Conservation (phyloP, 1,140 invertebrate species). For the Stratiolaelaps scimitus region DNA sequence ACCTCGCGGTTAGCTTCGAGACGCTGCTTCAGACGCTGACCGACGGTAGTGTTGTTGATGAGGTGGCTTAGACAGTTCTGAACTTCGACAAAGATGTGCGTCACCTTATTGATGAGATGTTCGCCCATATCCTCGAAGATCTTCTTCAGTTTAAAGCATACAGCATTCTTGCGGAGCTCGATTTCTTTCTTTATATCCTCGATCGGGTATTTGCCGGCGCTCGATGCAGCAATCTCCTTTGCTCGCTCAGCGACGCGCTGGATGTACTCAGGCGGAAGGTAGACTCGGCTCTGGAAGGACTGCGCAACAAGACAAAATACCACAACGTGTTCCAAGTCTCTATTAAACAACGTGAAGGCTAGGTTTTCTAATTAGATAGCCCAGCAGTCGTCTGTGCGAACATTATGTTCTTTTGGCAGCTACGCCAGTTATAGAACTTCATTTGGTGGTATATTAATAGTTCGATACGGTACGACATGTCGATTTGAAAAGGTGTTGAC, state of each 20-base stretch:
- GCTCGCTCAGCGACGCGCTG: constrained; percentile 3
- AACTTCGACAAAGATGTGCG: constrained; percentile 15
- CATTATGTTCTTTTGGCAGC: too few species aligned
- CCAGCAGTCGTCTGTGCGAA: too few species aligned
- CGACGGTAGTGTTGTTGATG: constrained; percentile 26
- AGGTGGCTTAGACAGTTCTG: constrained; percentile 6
- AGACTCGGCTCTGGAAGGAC: constrained; percentile 24
- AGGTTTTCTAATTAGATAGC: too few species aligned
- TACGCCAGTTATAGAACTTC: too few species aligned
- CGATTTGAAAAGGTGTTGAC: too few species aligned
- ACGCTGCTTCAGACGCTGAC: neutral
- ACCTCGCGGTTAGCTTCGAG: constrained; percentile 17
- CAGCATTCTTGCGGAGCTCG: neutral
- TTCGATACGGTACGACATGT: too few species aligned
- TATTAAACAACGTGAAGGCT: too few species aligned
- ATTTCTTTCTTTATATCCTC: constrained; percentile 19
- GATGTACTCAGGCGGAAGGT: constrained; percentile 2
- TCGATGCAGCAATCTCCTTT: constrained; percentile 9
- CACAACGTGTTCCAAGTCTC: too few species aligned
- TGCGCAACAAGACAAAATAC: neutral
- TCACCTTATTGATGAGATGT: neutral
- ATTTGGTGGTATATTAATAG: too few species aligned
- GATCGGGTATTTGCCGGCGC: neutral
- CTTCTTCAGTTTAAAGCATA: constrained; percentile 3
- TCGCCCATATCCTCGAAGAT: constrained; percentile 9